A percentile compares a stretch with the other conserved stretches of the same genome.
Conservation (phyloP, 2,888 invertebrate genomes). For the Meliscaeva auricollis region DNA sequence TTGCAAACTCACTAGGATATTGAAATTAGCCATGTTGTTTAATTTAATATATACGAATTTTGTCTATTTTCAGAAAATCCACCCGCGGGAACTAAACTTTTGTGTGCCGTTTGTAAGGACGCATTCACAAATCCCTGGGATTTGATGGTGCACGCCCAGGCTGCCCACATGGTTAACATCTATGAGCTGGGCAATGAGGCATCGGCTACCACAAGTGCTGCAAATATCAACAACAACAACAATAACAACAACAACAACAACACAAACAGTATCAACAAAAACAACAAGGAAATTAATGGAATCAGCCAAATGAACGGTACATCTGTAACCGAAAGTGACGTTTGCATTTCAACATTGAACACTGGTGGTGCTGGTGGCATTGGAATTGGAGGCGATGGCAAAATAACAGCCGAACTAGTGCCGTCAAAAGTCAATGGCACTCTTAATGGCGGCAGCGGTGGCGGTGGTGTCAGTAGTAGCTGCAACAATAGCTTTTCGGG, state of each 20-base stretch:
- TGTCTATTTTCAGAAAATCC: constrained; percentile 80
- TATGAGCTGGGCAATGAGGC: constrained; percentile 86
- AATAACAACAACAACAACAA: constrained; percentile 73
- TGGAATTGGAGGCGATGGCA: constrained; percentile 18
- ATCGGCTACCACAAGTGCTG: constrained; percentile 76
- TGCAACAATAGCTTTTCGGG: constrained; percentile 76
- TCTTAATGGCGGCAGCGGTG: constrained; percentile 62
- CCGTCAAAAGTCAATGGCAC: constrained; percentile 69
- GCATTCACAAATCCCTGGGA: constrained; percentile 89
- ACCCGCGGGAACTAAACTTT: constrained; percentile 84
- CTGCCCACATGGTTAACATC: constrained; percentile 89
- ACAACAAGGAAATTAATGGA: constrained; percentile 65
- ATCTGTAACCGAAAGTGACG: constrained; percentile 68
- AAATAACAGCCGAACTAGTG: constrained; percentile 4
- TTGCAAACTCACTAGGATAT: constrained; percentile 16
- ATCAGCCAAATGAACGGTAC: constrained; percentile 74
- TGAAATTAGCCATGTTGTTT: constrained; percentile 31
- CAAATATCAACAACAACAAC: constrained; percentile 68
- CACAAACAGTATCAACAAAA: constrained; percentile 61
- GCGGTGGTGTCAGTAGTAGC: constrained; percentile 66
- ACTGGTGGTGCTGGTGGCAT: not conserved
- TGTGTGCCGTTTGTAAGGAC: constrained; percentile 89
- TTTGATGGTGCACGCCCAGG: constrained; percentile 89
- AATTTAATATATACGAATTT: no score
- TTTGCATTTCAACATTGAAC: constrained; percentile 54